Evolutionary conservation across 2,113 vertebrate species (phyloP).

Genomic region (Scopus umbretta): DNA sequence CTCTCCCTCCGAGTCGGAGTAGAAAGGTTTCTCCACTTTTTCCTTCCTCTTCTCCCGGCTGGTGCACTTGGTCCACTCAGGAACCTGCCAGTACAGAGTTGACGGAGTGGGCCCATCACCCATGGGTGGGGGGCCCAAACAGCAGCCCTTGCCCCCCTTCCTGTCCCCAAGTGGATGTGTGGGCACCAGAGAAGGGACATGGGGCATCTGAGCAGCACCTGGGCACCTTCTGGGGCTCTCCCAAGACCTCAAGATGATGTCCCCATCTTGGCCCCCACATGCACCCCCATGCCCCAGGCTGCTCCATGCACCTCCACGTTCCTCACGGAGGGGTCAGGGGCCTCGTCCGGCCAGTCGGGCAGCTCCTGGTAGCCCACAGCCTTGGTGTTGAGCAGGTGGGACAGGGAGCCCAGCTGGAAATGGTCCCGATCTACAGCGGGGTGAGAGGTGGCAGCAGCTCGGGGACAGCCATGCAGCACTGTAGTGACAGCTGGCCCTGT

Average conservation of each 20-base stretch:
- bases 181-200: background rate
- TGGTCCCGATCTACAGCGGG: conserved; percentile 87
- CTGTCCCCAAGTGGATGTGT: fast-evolving
- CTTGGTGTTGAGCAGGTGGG: conserved; percentile 94
- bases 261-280: too few species aligned
- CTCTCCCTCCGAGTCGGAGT: conserved; percentile 94
- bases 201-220: background rate
- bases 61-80: conserved; percentile 97
- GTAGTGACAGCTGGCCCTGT: fast-evolving
- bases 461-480: background rate
- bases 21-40: conserved; percentile 96
- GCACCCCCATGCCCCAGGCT: background rate
- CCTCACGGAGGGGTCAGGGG: conserved; percentile 96
- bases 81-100: conserved; percentile 77
- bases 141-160: background rate
- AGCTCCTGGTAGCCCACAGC: conserved; percentile 96
- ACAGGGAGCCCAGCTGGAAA: conserved; percentile 95
- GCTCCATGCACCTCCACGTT: conserved; percentile 89
- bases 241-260: background rate
- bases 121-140: background rate
- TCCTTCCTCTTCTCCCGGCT: conserved; percentile 96
- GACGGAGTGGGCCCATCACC: background rate
- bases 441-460: background rate
- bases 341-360: conserved; percentile 92
- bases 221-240: background rate